phyloP scores from a whole-genome alignment of 2,113 vertebrate species.

The Ailuropoda melanoleuca region DNA sequence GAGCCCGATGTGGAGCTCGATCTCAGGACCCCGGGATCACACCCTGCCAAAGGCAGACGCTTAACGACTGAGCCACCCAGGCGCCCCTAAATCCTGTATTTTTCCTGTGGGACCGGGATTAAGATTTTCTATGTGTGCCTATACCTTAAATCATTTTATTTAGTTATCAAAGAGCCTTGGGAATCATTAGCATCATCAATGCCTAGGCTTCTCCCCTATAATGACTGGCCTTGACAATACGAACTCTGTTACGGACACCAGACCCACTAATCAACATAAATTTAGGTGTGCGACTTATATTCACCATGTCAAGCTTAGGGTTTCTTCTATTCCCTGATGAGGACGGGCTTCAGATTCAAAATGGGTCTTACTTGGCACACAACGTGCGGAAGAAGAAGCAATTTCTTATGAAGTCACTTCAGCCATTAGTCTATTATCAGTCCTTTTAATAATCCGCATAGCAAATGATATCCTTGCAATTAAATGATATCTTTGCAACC shows the following conservation, averaged over 20 bases:
- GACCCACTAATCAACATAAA: accelerated
- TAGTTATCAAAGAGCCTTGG: accelerated
- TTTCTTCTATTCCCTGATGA: not conserved
- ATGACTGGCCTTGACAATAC: accelerated
- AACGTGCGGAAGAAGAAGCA: accelerated
- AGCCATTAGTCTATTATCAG: accelerated
- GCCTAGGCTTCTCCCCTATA: accelerated
- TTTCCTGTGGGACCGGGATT: not conserved
- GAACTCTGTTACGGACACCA: accelerated
- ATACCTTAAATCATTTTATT: not conserved
- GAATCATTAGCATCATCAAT: accelerated
- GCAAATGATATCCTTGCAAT: not conserved
- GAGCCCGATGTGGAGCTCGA: too few species aligned
- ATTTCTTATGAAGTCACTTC: accelerated
- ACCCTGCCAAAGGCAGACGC: too few species aligned
- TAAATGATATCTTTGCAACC: not conserved
- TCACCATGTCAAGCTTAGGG: accelerated
- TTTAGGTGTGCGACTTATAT: accelerated
- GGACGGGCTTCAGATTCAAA: not conserved
- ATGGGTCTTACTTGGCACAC: accelerated
- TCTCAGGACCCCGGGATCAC: too few species aligned
- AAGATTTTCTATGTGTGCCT: not conserved
- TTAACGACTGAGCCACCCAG: too few species aligned
- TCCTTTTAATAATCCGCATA: accelerated
- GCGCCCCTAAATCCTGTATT: not conserved